phyloP scores from a whole-genome alignment of 2,113 vertebrate species.

The Ancistrus triradiatus region DNA sequence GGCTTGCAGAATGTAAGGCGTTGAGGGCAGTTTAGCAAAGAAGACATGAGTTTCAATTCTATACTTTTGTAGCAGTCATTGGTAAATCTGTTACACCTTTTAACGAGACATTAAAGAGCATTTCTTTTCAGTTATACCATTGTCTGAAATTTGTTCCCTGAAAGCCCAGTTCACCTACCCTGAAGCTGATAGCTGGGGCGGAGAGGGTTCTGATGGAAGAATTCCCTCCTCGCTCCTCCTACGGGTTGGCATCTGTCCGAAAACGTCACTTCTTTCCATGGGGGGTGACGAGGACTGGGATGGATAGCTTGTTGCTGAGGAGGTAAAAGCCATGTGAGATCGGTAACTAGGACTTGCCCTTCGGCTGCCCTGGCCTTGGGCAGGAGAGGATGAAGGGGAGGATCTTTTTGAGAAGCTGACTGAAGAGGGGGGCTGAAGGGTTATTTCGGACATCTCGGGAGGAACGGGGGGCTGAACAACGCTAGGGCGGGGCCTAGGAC shows the following conservation, averaged over 20 bases:
- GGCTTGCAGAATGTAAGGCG: constrained; percentile 39
- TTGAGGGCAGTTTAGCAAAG: constrained; percentile 35
- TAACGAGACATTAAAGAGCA: constrained; percentile 6
- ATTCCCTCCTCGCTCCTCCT: constrained; percentile 87
- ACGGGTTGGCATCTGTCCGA: constrained; percentile 85
- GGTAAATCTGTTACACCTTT: constrained; percentile 9
- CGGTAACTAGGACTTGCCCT: constrained; percentile 74
- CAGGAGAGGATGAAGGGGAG: constrained; percentile 89
- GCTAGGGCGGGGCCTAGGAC: constrained; percentile 86
- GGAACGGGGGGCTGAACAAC: constrained; percentile 78
- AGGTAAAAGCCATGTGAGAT: constrained; percentile 81
- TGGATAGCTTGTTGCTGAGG: constrained; percentile 82
- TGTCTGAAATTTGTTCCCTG: constrained; percentile 30
- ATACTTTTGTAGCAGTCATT: constrained; percentile 17
- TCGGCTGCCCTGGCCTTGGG: constrained; percentile 84
- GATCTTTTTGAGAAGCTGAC: constrained; percentile 94
- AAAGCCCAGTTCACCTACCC: constrained; percentile 83
- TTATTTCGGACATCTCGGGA: constrained; percentile 90
- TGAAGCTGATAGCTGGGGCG: constrained; percentile 88
- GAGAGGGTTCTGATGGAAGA: constrained; percentile 87
- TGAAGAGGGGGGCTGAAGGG: constrained; percentile 87
- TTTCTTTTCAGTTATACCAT: not conserved
- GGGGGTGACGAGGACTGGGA: constrained; percentile 82
- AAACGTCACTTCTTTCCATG: constrained; percentile 83
- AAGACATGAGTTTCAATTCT: constrained; percentile 32